A percentile compares a stretch with the other conserved stretches of the same genome.
Evolutionary conservation across 2,888 invertebrate genomes (phyloP).

Genomic region (Coleophora deauratella): DNA sequence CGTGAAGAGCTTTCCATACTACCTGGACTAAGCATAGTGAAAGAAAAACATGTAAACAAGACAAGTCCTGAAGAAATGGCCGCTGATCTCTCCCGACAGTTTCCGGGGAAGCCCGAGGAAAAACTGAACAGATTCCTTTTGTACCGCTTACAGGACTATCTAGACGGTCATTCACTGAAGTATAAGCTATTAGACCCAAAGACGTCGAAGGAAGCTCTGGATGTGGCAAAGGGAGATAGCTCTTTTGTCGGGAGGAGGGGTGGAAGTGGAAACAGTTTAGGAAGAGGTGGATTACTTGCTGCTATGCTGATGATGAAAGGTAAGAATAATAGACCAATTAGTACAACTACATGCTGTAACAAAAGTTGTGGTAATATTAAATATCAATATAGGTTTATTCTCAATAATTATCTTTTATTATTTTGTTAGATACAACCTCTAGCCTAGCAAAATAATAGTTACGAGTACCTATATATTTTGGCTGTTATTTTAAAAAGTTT

Average conservation of each 20-base stretch:
- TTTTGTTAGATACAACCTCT: too few species aligned
- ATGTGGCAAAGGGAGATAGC: slow-evolving; percentile 53
- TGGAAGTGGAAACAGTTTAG: slow-evolving; percentile 57
- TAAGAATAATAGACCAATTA: slow-evolving; percentile 28
- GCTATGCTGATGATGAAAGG: slow-evolving; percentile 79
- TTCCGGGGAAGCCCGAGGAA: slow-evolving; percentile 84
- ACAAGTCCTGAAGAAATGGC: slow-evolving; percentile 77
- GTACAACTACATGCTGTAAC: too few species aligned
- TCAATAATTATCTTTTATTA: too few species aligned
- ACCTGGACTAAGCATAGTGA: slow-evolving; percentile 85
- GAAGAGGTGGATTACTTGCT: slow-evolving; percentile 62
- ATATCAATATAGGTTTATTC: too few species aligned
- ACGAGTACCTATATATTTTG: too few species aligned
- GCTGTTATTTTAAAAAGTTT: too few species aligned
- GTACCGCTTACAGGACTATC: slow-evolving; percentile 78
- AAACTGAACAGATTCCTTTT: slow-evolving; percentile 83
- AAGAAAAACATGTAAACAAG: slow-evolving; percentile 66
- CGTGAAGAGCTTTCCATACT: slow-evolving; percentile 79
- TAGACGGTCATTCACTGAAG: slow-evolving; percentile 82
- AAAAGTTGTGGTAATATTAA: too few species aligned
- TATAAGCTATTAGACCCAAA: slow-evolving; percentile 80
- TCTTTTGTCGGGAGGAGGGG: slow-evolving; percentile 61
- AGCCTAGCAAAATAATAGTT: too few species aligned
- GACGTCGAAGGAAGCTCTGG: slow-evolving; percentile 73
- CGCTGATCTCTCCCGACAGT: slow-evolving; percentile 81